Percentiles rank a stretch among this genome's conserved stretches.
Conservation (phyloP, 2,888 invertebrate species). For the Euzophera pinguis region DNA sequence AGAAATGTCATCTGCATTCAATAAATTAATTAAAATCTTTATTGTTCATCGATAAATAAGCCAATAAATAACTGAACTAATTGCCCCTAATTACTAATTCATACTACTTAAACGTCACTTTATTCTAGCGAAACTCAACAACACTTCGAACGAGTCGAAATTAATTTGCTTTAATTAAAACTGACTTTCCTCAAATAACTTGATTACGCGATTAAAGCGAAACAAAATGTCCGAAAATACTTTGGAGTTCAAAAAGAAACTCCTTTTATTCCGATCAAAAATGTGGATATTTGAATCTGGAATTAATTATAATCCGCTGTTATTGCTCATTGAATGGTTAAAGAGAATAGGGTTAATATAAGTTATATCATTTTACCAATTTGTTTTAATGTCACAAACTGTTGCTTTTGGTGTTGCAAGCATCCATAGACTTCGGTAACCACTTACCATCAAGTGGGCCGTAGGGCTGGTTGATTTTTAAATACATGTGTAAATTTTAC, state of each 20-base stretch:
- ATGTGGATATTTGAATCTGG: slow-evolving; percentile 18
- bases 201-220: slow-evolving; percentile 20
- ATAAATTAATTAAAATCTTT: no score
- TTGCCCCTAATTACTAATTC: background rate
- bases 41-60: no score
- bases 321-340: slow-evolving; percentile 8
- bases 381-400: no score
- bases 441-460: no score
- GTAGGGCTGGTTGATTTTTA: no score
- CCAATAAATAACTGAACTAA: background rate
- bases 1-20: no score
- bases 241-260: slow-evolving; percentile 19
- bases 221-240: slow-evolving; percentile 20
- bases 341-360: background rate
- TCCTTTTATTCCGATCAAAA: slow-evolving; percentile 15
- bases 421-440: no score
- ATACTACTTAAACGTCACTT: slow-evolving; percentile 1
- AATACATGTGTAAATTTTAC: no score
- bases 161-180: slow-evolving; percentile 16
- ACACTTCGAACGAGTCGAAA: slow-evolving; percentile 5
- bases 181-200: slow-evolving; percentile 24
- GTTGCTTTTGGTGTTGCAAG: no score
- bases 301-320: no score
- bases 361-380: no score
- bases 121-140: background rate